Conservation (phyloP, 2,113 vertebrate genomes). For the Penelope pileata region DNA sequence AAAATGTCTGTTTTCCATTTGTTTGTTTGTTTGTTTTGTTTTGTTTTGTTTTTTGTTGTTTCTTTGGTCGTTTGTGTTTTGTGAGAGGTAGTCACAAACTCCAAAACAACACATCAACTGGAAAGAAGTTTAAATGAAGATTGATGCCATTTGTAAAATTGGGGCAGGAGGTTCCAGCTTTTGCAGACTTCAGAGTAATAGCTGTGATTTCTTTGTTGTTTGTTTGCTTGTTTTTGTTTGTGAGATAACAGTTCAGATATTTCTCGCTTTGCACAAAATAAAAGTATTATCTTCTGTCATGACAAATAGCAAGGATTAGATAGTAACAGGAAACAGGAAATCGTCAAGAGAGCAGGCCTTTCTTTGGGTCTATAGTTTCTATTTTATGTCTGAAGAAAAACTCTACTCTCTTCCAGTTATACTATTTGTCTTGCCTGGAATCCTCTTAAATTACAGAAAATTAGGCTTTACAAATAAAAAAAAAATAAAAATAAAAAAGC, state of each 20-base stretch:
- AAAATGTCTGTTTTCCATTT: background rate
- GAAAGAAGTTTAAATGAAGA: accelerated
- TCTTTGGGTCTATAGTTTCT: background rate
- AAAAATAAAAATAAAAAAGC: background rate
- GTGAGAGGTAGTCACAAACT: background rate
- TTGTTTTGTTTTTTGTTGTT: too few species aligned
- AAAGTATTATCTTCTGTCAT: background rate
- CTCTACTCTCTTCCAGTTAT: background rate
- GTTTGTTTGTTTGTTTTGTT: too few species aligned
- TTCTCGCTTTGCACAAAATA: background rate
- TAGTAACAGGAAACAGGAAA: background rate
- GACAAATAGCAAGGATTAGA: background rate
- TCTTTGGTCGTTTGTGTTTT: too few species aligned
- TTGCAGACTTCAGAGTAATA: background rate
- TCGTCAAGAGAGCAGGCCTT: background rate
- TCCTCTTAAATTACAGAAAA: background rate
- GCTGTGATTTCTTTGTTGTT: background rate
- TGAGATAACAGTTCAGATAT: background rate
- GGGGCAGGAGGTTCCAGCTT: accelerated
- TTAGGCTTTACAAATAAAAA: accelerated
- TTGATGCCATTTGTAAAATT: background rate
- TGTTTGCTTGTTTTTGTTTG: accelerated
- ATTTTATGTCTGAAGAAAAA: background rate
- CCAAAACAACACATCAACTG: accelerated
- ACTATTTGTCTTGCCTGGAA: background rate